phyloP scores from a whole-genome alignment of 2,113 vertebrate species.

The Rousettus leschenaultii region DNA sequence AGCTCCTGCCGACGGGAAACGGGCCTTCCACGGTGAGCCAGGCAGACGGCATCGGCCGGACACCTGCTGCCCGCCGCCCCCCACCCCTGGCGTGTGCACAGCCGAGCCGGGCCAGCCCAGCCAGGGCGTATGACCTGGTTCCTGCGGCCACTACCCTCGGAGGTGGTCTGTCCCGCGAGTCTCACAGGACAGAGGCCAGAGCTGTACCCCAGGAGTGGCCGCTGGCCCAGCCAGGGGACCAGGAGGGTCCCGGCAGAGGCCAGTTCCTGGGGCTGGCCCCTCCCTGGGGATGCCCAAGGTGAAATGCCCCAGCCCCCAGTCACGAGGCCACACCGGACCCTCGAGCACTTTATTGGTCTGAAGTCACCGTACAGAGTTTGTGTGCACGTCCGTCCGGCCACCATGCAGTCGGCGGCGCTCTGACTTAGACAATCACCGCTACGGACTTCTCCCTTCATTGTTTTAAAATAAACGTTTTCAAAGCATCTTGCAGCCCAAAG shows the following conservation, averaged over 20 bases:
- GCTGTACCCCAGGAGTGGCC: accelerated
- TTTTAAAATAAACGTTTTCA: constrained; percentile 51
- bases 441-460: constrained; percentile 50
- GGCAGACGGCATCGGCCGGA: not conserved
- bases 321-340: not conserved
- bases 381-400: constrained; percentile 56
- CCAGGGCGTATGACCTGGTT: not conserved
- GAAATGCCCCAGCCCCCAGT: not conserved
- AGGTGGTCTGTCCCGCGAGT: accelerated
- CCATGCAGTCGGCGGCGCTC: not conserved
- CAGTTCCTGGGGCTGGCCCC: too few relatives aligned
- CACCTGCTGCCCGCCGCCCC: not conserved
- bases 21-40: too few relatives aligned
- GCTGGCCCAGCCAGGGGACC: not conserved
- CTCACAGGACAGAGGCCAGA: not conserved
- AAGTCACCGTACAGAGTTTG: constrained; percentile 28
- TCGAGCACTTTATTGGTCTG: constrained; percentile 50
- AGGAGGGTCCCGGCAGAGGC: not conserved
- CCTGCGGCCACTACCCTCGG: not conserved
- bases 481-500: constrained; percentile 53
- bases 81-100: not conserved
- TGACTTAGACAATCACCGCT: constrained; percentile 61
- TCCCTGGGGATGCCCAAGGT: not conserved
- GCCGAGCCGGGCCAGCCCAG: too few relatives aligned
- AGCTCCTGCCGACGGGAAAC: not conserved